Percentiles rank a stretch among this genome's conserved stretches.
Conservation (phyloP, 2,888 invertebrate genomes). For the Bugula neritina region DNA sequence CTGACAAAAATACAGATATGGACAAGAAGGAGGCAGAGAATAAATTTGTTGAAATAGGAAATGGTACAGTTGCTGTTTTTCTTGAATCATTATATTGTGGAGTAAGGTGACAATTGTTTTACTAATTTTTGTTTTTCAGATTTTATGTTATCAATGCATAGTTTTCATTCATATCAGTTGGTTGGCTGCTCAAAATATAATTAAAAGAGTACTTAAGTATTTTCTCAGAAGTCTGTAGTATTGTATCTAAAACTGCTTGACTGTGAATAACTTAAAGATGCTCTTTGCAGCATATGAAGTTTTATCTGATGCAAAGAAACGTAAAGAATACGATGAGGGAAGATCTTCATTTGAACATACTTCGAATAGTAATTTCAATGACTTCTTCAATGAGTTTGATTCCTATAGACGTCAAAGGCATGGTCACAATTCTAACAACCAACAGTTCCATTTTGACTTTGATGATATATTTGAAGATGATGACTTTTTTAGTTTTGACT, state of each 20-base stretch:
- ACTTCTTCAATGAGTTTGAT: constrained; percentile 51
- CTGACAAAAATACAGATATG: constrained; percentile 55
- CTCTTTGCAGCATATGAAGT: constrained; percentile 56
- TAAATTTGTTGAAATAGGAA: constrained; percentile 57
- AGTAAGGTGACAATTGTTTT: not conserved
- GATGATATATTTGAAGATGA: constrained; percentile 49
- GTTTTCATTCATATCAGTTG: constrained; percentile 22
- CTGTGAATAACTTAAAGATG: too few relatives aligned
- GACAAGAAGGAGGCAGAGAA: constrained; percentile 55
- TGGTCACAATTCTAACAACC: constrained; percentile 33
- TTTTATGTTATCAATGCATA: too few relatives aligned
- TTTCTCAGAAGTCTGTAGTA: too few relatives aligned
- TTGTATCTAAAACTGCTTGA: too few relatives aligned
- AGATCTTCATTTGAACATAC: constrained; percentile 45
- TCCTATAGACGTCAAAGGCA: constrained; percentile 37
- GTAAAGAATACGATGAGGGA: constrained; percentile 53
- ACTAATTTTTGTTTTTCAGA: constrained; percentile 7
- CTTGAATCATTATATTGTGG: too few relatives aligned
- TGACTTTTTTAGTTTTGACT: constrained; percentile 34
- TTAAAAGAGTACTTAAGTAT: too few relatives aligned
- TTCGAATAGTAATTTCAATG: constrained; percentile 49
- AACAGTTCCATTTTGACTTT: constrained; percentile 29
- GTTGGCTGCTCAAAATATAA: too few relatives aligned
- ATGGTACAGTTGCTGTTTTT: constrained; percentile 55
- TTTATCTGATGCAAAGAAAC: constrained; percentile 53